phyloP scores from a whole-genome alignment of 2,113 vertebrate species.

The Poecile atricapillus region DNA sequence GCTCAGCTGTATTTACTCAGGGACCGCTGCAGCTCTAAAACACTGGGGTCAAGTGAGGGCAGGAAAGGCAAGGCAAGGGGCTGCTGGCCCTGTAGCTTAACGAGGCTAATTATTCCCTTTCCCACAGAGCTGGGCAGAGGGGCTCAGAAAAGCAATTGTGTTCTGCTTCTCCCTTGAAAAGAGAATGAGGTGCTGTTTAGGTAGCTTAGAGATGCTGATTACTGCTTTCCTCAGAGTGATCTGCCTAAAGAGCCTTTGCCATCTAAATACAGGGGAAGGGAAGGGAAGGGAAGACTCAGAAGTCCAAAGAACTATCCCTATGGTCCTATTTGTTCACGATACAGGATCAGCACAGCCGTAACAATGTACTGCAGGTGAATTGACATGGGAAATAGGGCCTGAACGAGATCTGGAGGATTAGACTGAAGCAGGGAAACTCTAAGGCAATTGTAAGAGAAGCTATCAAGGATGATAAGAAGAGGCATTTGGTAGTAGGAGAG shows the following conservation, averaged over 20 bases:
- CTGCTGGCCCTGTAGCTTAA: neutral
- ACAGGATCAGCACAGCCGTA: neutral
- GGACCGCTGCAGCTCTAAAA: neutral
- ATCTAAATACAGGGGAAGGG: neutral
- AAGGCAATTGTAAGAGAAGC: neutral
- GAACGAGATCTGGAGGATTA: neutral
- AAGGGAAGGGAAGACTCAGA: neutral
- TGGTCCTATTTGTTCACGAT: neutral
- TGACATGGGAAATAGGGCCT: neutral
- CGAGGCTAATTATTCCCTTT: constrained; percentile 22
- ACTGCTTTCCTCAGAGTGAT: neutral
- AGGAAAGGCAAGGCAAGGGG: neutral
- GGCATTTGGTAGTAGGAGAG: neutral
- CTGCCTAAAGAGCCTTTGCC: neutral
- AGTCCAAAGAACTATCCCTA: neutral
- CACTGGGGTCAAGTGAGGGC: neutral
- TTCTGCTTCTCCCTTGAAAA: neutral
- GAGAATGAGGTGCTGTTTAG: neutral
- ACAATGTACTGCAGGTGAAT: neutral
- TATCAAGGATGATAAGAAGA: neutral
- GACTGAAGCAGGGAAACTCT: neutral
- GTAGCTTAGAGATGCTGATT: neutral
- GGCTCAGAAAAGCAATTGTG: neutral
- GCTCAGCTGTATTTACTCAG: neutral
- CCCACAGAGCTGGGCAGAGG: neutral